Conservation (phyloP, 2,888 invertebrate genomes). For the Bhutanitis thaidina region DNA sequence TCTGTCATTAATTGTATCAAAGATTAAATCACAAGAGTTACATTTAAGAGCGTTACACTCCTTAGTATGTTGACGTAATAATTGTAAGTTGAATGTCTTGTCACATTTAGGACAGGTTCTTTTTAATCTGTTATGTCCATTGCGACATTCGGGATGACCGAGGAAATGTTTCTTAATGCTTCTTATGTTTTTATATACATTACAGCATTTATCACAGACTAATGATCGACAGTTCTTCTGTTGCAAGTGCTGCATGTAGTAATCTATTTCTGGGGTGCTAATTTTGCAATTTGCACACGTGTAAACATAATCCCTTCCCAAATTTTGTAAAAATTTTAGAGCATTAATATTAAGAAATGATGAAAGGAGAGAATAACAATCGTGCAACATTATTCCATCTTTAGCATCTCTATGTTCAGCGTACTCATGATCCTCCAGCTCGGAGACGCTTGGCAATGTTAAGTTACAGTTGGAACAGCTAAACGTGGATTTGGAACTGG, state of each 20-base stretch:
- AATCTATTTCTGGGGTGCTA: constrained; percentile 20
- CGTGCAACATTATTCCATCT: constrained; percentile 42
- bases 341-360: constrained; percentile 46
- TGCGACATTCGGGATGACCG: constrained; percentile 22
- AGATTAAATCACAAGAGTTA: constrained; percentile 37
- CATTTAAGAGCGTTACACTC: constrained; percentile 47
- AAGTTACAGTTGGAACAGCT: constrained; percentile 49
- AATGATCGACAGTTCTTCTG: constrained; percentile 30
- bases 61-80: constrained; percentile 32
- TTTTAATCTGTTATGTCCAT: neutral
- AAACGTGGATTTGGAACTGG: constrained; percentile 20
- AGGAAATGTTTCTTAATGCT: constrained; percentile 33
- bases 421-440: constrained; percentile 42
- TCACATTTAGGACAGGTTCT: constrained; percentile 38
- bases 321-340: constrained; percentile 32
- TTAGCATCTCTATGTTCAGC: constrained; percentile 25
- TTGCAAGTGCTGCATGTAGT: constrained; percentile 44
- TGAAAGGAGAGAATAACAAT: constrained; percentile 40
- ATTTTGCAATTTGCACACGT: constrained; percentile 40
- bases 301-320: constrained; percentile 5
- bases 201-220: constrained; percentile 44
- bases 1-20: constrained; percentile 37
- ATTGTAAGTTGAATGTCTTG: constrained; percentile 21
- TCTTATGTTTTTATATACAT: constrained; percentile 33
- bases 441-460: constrained; percentile 28